phyloP scores from a whole-genome alignment of 1,140 invertebrate genomes.

The Branchinecta lindahli region DNA sequence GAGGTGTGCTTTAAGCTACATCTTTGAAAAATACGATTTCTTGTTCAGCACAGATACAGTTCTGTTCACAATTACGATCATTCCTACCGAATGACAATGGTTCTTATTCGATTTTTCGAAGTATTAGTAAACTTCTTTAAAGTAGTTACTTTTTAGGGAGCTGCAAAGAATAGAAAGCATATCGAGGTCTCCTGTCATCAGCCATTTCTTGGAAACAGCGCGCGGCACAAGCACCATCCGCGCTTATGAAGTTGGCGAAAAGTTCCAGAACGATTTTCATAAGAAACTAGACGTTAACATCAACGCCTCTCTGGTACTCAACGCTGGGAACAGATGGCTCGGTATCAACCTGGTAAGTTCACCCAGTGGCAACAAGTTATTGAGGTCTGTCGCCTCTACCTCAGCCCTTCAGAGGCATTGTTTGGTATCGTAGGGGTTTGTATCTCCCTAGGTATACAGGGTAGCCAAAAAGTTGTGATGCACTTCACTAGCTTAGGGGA shows the following conservation, averaged over 20 bases:
- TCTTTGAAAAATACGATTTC: too few relatives aligned
- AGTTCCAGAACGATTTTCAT: conserved; percentile 45
- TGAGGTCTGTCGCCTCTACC: too few relatives aligned
- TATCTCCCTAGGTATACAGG: too few relatives aligned
- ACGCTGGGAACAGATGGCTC: conserved; percentile 63
- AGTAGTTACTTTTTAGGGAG: conserved; percentile 37
- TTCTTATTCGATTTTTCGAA: too few relatives aligned
- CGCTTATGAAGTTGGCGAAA: conserved; percentile 29
- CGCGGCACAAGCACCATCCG: conserved; percentile 49
- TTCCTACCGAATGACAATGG: too few relatives aligned
- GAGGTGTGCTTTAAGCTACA: too few relatives aligned
- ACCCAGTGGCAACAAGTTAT: neutral
- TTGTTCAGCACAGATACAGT: too few relatives aligned
- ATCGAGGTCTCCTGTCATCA: conserved; percentile 52
- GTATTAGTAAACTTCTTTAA: conserved; percentile 5
- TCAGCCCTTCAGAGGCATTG: neutral
- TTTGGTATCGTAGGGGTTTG: too few relatives aligned
- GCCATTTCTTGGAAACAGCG: conserved; percentile 52
- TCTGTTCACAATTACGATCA: too few relatives aligned
- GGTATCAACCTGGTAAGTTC: conserved; percentile 54
- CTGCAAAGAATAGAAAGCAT: conserved; percentile 44
- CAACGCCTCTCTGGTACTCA: conserved; percentile 55
- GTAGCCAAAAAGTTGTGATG: too few relatives aligned
- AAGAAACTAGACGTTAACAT: conserved; percentile 52
- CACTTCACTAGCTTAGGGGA: too few relatives aligned